Evolutionary conservation across 1,140 invertebrate species (phyloP), one percentile per base, ranked within the genome.

Genomic region (Ooceraea biroi): DNA sequence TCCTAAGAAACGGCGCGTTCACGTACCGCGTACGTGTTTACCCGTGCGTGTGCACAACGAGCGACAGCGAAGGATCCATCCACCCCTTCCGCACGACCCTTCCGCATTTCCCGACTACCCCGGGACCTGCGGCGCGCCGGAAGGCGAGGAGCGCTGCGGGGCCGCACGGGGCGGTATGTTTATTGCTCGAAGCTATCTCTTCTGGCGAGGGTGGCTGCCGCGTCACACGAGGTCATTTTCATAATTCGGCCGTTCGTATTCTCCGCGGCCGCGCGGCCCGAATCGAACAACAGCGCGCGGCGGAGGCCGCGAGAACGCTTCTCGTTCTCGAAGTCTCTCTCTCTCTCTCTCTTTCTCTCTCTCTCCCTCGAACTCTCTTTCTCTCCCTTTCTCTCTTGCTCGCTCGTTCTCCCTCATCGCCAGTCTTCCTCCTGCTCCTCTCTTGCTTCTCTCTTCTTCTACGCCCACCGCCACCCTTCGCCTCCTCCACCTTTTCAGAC

Each of bases 171-270:
- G 82, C 85, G 89, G 91, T 93, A 94, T 94, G 93, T 94, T 94
- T 94, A 94, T 94, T 93, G 93, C 93, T 92, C 83, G 87, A 88
- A 94, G 93, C 93, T 94, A 94, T 94, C 93, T 94, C 92, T 90
- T 89, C 88, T 88, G 89, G 90, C 85, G 88, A 92, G 93, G 93
- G 92, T 93, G 91, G 93, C 85, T 91, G 92, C 92, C 91, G 93
- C 93, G 92, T 94, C 93, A 94, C 93, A 92, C 90, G 83, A 90
- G 92, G 94, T 95, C 93, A 95, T 95, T 95, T 95, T 95, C 94
- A 95, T 95, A 95, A 95, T 95, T 95, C 92, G 93, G 94, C 94
- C 94, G 94, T 95, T 95, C 95, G 94, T 95, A 95, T 95, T 95
- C 95, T 93, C 93, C 86, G 91, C 91, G 89, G 87, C 87, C 90